phyloP scores from a whole-genome alignment of 2,888 invertebrate species.

The Seladonia tumulorum region DNA sequence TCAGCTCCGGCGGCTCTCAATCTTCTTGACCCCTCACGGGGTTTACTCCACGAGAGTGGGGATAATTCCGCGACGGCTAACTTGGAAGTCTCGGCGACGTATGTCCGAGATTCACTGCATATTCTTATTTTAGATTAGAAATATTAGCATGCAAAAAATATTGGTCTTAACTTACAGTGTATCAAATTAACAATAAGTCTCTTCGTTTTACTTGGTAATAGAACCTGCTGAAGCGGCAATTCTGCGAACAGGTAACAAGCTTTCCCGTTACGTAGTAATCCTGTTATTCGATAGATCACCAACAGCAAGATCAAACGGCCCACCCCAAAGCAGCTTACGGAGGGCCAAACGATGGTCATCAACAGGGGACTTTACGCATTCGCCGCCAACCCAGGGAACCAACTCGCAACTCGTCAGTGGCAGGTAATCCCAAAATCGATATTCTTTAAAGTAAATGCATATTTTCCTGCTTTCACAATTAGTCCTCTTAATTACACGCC shows the following conservation, averaged over 20 bases:
- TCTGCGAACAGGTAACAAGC: slow-evolving; percentile 39
- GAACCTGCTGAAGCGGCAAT: slow-evolving; percentile 4
- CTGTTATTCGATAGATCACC: slow-evolving; percentile 84
- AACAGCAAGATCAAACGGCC: slow-evolving; percentile 87
- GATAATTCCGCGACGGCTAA: too few relatives aligned
- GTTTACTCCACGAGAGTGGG: too few relatives aligned
- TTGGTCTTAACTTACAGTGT: background rate
- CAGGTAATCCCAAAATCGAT: slow-evolving; percentile 83
- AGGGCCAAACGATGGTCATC: slow-evolving; percentile 91
- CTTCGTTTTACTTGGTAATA: background rate
- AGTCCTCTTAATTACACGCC: slow-evolving; percentile 42
- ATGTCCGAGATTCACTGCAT: too few relatives aligned
- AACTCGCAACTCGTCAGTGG: slow-evolving; percentile 83
- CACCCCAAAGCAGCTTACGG: slow-evolving; percentile 85
- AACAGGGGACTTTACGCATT: slow-evolving; percentile 91
- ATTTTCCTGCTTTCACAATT: slow-evolving; percentile 52
- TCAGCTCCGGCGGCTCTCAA: too few relatives aligned
- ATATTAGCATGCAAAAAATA: too few relatives aligned
- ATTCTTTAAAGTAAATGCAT: slow-evolving; percentile 31
- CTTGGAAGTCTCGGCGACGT: too few relatives aligned
- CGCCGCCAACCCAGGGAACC: slow-evolving; percentile 80
- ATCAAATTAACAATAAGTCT: background rate
- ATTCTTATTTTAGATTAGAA: too few relatives aligned
- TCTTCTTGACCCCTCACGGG: too few relatives aligned
- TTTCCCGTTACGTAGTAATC: slow-evolving; percentile 43